Base-by-base conservation (phyloP, 2,888 invertebrate genomes). In the Lordiphosa fenestrarum region DNA sequence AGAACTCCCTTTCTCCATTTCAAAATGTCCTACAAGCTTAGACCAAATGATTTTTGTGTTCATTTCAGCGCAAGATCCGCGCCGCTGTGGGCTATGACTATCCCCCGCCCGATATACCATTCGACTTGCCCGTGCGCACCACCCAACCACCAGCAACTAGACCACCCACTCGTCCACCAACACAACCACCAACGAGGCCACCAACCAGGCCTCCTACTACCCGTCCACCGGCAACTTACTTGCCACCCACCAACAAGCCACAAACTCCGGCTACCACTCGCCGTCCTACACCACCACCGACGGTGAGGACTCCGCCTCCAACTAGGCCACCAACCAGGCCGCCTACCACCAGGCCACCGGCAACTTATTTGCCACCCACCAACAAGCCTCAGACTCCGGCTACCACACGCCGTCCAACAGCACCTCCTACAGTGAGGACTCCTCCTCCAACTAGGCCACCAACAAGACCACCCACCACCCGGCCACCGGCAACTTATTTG, bases 11-110 rank as follows among this genome's bases (percentile, higher is more conserved):
- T 1, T 4, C 0, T 0, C 6, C 6, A 6, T 5, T 7, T 13
- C 5, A 25, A 6, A 25, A 6, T 15, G 3, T 5, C 23, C 4
- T 21, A 25, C 37, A 19, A 37, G 13, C 56, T 57, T 3, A 10
- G 9, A 53, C 6, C 52, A n/a, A 58, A 19, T 36, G 2, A 33
- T 5, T 33, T 9, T 2, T 23, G 35, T 0, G 7, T n/a, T 10
- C 10, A 23, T 66, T 66, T 19, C 49, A 87, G 87, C 83, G 88
- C 58, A 77, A 82, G 56, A 57, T 58, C 57, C 88, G 88, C 47
- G 86, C 69, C 40, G 83, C 84, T 58, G 78, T 85, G 7, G 88
- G 88, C 19, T 88, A 88, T 54, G 57, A 69, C 23, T 88, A 88
- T 51, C 86, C 86, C 13, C 47, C 67, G 12, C 88, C 88, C 5